A percentile compares a stretch with the other conserved stretches of the same genome.
These are phyloP conservation scores for Vulpes lagopus DNA, from an alignment of 2,113 vertebrate genomes.

Conservation along the genomic window DNA sequence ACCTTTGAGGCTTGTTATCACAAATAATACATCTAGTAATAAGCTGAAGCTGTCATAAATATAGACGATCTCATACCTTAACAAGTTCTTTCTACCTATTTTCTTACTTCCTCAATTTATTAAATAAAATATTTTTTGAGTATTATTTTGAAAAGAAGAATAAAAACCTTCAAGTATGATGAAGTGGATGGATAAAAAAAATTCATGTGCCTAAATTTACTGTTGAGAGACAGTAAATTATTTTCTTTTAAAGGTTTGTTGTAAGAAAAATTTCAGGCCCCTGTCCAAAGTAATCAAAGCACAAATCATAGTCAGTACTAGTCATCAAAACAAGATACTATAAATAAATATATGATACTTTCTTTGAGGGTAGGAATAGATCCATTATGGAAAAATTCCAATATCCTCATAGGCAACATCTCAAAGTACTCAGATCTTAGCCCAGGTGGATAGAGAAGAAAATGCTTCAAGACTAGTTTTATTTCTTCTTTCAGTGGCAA, in stretches of 20 bases:
- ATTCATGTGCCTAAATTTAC: slow-evolving; percentile 31
- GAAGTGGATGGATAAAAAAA: neutral
- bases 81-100: neutral
- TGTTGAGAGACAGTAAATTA: slow-evolving; percentile 26
- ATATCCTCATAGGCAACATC: neutral
- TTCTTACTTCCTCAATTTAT: neutral
- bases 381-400: neutral
- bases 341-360: slow-evolving; percentile 39
- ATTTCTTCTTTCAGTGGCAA: neutral
- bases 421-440: neutral
- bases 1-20: neutral
- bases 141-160: slow-evolving; percentile 47
- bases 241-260: slow-evolving; percentile 50
- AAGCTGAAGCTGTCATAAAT: neutral
- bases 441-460: neutral
- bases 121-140: neutral
- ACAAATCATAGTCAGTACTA: slow-evolving; percentile 45
- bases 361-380: neutral
- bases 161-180: neutral
- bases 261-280: slow-evolving; percentile 29
- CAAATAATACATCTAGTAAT: neutral
- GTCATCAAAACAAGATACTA: slow-evolving; percentile 9
- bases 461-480: neutral
- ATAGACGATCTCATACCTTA: neutral
- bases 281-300: slow-evolving; percentile 48